Evolutionary conservation across 2,888 invertebrate genomes (phyloP).

Genomic region (Bombyx huttoni): DNA sequence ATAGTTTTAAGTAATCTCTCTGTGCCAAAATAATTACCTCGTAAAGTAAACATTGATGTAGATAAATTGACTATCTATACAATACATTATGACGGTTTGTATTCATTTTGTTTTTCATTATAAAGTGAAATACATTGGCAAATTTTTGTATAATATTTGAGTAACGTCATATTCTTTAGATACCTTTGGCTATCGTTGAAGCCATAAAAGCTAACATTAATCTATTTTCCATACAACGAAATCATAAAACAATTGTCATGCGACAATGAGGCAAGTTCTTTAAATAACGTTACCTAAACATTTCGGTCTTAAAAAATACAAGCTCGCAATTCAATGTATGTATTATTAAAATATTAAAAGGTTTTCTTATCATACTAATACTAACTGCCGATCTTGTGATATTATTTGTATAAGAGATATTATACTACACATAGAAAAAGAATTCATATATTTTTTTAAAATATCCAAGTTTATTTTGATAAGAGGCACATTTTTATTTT

Average conservation of each 20-base stretch:
- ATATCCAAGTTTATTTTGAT: conserved; percentile 1
- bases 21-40: conserved; percentile 89
- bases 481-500: conserved; percentile 4
- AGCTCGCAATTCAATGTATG: conserved; percentile 1
- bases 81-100: conserved; percentile 29
- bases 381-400: conserved; percentile 31
- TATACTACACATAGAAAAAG: background rate
- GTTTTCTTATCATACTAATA: conserved; percentile 6
- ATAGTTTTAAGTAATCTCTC: conserved; percentile 75
- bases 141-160: background rate
- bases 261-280: background rate
- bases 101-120: conserved; percentile 45
- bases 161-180: background rate
- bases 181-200: background rate
- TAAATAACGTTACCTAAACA: background rate
- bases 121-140: conserved; percentile 1
- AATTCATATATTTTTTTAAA: background rate
- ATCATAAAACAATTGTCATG: background rate
- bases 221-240: background rate
- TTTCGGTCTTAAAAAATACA: background rate
- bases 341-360: conserved; percentile 12
- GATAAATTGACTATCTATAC: conserved; percentile 53
- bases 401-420: conserved; percentile 6
- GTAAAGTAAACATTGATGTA: conserved; percentile 70
- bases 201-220: background rate